Conservation (phyloP, 2,797 vertebrate species). For the Xerus rutilus region DNA sequence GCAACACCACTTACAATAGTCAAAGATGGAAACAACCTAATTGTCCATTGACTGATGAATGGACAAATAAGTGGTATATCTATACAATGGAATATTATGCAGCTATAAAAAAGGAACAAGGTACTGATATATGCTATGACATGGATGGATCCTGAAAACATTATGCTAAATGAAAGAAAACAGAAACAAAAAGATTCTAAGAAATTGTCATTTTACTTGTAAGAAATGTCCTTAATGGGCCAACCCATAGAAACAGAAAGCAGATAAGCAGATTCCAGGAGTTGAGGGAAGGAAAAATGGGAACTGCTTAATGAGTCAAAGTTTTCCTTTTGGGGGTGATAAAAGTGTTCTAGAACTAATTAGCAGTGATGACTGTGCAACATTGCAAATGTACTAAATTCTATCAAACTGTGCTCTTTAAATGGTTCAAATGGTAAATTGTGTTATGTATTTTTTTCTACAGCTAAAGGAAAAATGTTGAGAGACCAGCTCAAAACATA, state of each 20-base stretch:
- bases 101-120: background rate
- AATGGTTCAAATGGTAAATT: background rate
- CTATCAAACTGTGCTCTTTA: background rate
- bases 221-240: background rate
- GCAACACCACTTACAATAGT: background rate
- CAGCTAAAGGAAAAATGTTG: background rate
- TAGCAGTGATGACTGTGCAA: fast-evolving
- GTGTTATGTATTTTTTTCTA: background rate
- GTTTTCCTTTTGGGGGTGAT: background rate
- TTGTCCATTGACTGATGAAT: fast-evolving
- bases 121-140: fast-evolving
- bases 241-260: background rate
- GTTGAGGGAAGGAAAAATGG: fast-evolving
- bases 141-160: background rate
- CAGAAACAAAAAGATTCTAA: background rate
- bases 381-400: background rate
- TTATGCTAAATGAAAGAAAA: background rate
- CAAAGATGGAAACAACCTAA: background rate
- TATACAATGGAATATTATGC: background rate
- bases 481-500: background rate
- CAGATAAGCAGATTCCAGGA: background rate
- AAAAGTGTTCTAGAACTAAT: background rate
- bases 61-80: background rate
- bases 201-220: background rate
- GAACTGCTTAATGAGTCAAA: too few species aligned